A percentile compares a stretch with the other conserved stretches of the same genome.
Conservation (phyloP, 1,140 invertebrate species). For the Dreissena polymorpha region DNA sequence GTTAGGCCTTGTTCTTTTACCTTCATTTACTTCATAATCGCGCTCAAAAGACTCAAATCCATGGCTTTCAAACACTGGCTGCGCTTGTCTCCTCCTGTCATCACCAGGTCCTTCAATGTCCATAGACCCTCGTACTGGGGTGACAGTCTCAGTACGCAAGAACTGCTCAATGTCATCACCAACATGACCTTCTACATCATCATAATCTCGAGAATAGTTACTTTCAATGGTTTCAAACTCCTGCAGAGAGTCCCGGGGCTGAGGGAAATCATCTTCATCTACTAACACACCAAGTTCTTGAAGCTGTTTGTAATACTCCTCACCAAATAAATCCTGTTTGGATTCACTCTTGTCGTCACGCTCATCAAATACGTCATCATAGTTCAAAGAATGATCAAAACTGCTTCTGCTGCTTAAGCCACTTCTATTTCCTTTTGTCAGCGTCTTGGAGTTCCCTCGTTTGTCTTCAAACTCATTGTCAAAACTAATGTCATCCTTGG, state of each 20-base stretch:
- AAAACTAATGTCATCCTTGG: conserved; percentile 74
- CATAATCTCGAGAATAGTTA: conserved; percentile 62
- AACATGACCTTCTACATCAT: conserved; percentile 45
- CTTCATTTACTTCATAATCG: conserved; percentile 38
- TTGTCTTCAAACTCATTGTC: conserved; percentile 56
- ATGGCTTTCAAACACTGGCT: conserved; percentile 27
- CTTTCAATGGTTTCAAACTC: conserved; percentile 71
- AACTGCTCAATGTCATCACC: conserved; percentile 67
- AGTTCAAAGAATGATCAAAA: conserved; percentile 63
- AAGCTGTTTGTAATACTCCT: conserved; percentile 73
- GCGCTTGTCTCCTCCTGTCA: conserved; percentile 11
- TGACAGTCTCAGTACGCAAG: conserved; percentile 55
- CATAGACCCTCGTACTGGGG: conserved; percentile 51
- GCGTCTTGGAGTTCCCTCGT: conserved; percentile 13
- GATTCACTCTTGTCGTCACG: conserved; percentile 48
- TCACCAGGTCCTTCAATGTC: conserved; percentile 53
- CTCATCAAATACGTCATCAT: conserved; percentile 55
- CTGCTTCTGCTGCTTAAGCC: conserved; percentile 61
- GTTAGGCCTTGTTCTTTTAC: conserved; percentile 59
- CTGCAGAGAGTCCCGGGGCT: conserved; percentile 64
- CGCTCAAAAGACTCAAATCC: conserved; percentile 25
- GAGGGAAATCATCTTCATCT: conserved; percentile 70
- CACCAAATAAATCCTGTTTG: conserved; percentile 68
- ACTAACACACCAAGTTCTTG: conserved; percentile 74
- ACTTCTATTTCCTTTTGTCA: conserved; percentile 52